phyloP scores from a whole-genome alignment of 2,888 invertebrate genomes.

The Aphrophora alni region DNA sequence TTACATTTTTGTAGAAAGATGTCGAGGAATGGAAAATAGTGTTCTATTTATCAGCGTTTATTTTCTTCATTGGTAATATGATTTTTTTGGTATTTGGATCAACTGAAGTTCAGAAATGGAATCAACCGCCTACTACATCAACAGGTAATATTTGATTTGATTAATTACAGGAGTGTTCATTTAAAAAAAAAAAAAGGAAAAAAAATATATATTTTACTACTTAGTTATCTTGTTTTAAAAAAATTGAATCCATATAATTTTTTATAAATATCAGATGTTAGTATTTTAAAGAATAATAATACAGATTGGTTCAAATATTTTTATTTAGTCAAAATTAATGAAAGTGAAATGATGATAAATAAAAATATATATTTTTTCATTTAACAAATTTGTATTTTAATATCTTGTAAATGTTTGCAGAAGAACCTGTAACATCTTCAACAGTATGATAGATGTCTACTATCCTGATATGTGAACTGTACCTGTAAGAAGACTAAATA shows the following conservation, averaged over 20 bases:
- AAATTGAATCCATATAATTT: too few species aligned
- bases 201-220: too few species aligned
- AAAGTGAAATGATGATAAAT: too few species aligned
- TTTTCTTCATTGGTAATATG: slow-evolving; percentile 73
- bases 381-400: not conserved
- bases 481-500: not conserved
- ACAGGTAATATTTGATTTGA: too few species aligned
- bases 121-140: slow-evolving; percentile 60
- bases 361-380: too few species aligned
- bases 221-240: too few species aligned
- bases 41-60: slow-evolving; percentile 73
- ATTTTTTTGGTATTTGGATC: slow-evolving; percentile 74
- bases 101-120: slow-evolving; percentile 74
- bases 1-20: not conserved
- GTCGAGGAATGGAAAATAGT: slow-evolving; percentile 70
- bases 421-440: not conserved
- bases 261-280: too few species aligned
- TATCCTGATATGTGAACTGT: not conserved
- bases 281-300: too few species aligned
- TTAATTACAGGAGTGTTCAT: too few species aligned
- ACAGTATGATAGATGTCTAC: not conserved
- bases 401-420: not conserved
- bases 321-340: too few species aligned
- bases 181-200: too few species aligned
- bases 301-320: too few species aligned